Evolutionary conservation across 2,888 invertebrate species (phyloP), one percentile per base, ranked within the genome.

Genomic region (Hypena proboscidalis): DNA sequence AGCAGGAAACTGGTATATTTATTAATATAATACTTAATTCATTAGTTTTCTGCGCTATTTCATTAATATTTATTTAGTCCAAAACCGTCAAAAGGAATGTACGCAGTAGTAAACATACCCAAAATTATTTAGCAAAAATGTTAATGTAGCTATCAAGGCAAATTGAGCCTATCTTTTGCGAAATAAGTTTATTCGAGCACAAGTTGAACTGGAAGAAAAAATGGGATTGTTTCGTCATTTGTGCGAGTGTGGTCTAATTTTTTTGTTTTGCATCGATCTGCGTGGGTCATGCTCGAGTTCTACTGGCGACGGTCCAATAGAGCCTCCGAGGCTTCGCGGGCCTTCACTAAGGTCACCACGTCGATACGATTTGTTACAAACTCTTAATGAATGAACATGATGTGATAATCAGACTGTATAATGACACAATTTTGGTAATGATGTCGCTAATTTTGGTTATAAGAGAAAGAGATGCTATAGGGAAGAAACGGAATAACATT

Each of bases 261-360:
- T 55, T 62, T 61, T 64, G 52, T 64, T 61, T 55, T 41, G 45
- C 53, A 63, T 67, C 65, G 64, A 69, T 63, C 48, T 55, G 36
- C 19, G 23, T 53, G 65, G 65, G 64, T 67, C 64, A 60, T 67
- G 67, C 49, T 68, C 58, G 56, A 56, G 58, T 50, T 58, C 58
- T 60, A 44, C 64, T 64, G 64, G 64, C 64, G 66, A 35, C 44
- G 45, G 67, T 70, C 75, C 72, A 74, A 67, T 54, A 52, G 35
- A 53, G 51, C 53, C 54, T 58, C 30, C 57, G 42, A 57, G 39
- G 47, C 49, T 51, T 54, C 51, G 31, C 49, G 51, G 52, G 48
- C 43, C 48, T 48, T 26, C 35, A 43, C 33, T 62, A 32, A 10
- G 8, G 22, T 25, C 22, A 52, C 63, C 65, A 64, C 27, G 22